Base-by-base conservation (phyloP, 2,113 vertebrate genomes). In the Anguilla rostrata region DNA sequence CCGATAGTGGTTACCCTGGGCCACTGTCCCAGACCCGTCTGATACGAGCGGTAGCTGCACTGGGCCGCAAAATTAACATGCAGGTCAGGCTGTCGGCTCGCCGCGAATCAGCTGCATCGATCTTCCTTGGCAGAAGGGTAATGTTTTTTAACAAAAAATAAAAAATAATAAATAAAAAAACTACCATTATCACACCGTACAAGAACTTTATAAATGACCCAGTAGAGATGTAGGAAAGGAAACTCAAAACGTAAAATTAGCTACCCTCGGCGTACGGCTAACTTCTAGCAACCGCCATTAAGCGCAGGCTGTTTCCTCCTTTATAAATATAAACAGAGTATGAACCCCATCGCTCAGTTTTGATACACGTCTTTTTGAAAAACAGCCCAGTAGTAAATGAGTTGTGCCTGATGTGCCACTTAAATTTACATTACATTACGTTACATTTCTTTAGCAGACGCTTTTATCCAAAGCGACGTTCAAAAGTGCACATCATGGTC, bases 11-110 rank as follows among this genome's bases (percentile, higher is more conserved):
- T 81, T 83, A 46, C 86, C 83, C n/a, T 34, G 39, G 41, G 87
- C 66, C 83, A 78, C 80, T 34, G 41, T 39, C 40, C 83, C 49
- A 57, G 81, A 87, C 85, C 86, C 20, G 49, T 60, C 80, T 83
- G 79, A 87, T 85, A 87, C 91, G 87, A 91, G 87, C 87, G 86
- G 86, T 88, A 91, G 87, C 87, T 86, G 86, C 81, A 87, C 88
- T 87, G 66, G 84, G 84, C 82, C 41, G 71, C 78, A 86, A 57
- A 85, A 66, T 86, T 87, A 29, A 87, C 86, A 84, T 84, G 81
- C 75, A 86, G 86, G 83, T 90, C 83, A 89, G 78, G 60, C 34
- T 43, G 49, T 15, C 18, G 46, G 49, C 34, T 57, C 75, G 57
- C 53, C 16, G 40, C 41, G 78, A 60, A 80, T 80, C 49, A 56